Evolutionary conservation across 1,140 invertebrate genomes (phyloP).

Genomic region (Stenopsyche tienmushanensis): DNA sequence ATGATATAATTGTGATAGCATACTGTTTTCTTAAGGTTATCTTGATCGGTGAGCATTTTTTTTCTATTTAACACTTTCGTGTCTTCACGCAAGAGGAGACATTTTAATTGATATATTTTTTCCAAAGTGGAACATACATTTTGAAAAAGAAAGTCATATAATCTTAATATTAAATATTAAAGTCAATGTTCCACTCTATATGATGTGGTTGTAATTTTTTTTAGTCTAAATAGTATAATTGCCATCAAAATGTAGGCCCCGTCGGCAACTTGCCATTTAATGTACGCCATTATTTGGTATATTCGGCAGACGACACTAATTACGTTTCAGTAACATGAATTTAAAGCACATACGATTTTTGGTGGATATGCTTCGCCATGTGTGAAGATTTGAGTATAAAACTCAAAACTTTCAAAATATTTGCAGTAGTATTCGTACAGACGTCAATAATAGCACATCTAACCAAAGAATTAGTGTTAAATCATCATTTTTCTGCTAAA

Average conservation of each 20-base stretch:
- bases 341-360: background rate
- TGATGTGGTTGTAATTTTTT: background rate
- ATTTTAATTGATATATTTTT: too few species aligned
- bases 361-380: slow-evolving; percentile 36
- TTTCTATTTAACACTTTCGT: too few species aligned
- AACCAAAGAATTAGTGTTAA: background rate
- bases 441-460: background rate
- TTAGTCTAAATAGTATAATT: slow-evolving; percentile 10
- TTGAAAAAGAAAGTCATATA: slow-evolving; percentile 16
- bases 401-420: slow-evolving; percentile 6
- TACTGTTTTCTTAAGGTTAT: too few species aligned
- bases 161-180: background rate
- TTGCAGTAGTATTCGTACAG: background rate
- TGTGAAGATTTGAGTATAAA: slow-evolving; percentile 40
- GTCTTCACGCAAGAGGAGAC: too few species aligned
- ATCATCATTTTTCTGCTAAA: background rate
- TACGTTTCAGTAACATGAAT: slow-evolving; percentile 9
- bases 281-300: slow-evolving; percentile 17
- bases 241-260: slow-evolving; percentile 16
- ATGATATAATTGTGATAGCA: too few species aligned
- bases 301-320: slow-evolving; percentile 21
- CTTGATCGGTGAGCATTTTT: too few species aligned
- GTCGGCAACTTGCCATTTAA: background rate
- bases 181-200: slow-evolving; percentile 28
- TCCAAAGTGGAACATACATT: too few species aligned